A percentile compares a stretch with the other conserved stretches of the same genome.
phyloP scores from a whole-genome alignment of 2,888 invertebrate species.

The Latheticus oryzae region DNA sequence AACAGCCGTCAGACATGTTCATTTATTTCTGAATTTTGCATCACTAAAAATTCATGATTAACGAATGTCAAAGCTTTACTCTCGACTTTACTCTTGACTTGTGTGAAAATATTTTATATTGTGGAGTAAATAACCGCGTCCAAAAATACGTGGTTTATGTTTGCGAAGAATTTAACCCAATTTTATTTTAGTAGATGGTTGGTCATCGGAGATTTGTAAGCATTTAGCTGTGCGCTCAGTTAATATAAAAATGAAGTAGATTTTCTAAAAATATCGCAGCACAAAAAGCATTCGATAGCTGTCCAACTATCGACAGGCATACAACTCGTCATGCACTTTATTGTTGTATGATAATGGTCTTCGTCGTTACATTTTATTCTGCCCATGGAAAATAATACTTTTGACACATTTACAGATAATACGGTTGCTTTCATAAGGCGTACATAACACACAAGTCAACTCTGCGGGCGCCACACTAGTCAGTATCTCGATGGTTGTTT shows the following conservation, averaged over 20 bases:
- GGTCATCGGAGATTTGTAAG: no score
- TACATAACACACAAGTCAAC: conserved; percentile 29
- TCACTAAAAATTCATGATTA: no score
- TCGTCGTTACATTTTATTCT: conserved; percentile 54
- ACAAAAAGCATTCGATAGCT: conserved; percentile 52
- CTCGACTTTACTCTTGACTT: no score
- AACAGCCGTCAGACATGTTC: no score
- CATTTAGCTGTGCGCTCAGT: no score
- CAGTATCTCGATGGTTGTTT: conserved; percentile 27
- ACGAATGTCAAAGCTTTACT: no score
- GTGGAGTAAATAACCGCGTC: no score
- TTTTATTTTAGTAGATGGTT: no score
- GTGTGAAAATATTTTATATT: no score
- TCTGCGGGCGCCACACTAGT: conserved; percentile 13
- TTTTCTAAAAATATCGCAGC: conserved; percentile 54
- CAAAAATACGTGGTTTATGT: no score
- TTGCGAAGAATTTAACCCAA: no score
- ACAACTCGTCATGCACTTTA: conserved; percentile 51
- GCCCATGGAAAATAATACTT: conserved; percentile 54
- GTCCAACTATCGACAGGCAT: conserved; percentile 52
- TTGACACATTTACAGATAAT: conserved; percentile 55
- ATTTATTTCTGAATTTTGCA: no score
- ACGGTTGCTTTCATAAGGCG: conserved; percentile 49
- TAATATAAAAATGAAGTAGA: conserved; percentile 44
- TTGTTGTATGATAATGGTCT: conserved; percentile 52